Evolutionary conservation across 2,888 invertebrate species (phyloP).

Genomic region (Lithophane ornitopus): DNA sequence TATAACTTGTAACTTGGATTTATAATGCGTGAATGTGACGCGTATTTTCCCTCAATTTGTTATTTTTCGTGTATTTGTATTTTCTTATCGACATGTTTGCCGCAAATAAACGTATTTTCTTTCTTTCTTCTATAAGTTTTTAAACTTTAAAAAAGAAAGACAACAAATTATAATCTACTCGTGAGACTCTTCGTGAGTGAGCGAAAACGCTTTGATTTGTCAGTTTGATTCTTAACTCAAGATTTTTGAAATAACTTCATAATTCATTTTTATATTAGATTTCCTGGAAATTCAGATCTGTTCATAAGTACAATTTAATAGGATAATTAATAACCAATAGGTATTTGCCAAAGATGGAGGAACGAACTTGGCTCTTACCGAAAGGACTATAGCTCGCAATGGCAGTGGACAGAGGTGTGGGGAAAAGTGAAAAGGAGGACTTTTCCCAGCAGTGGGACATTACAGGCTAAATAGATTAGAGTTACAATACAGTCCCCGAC

Average conservation of each 20-base stretch:
- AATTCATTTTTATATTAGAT: background rate
- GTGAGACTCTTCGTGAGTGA: background rate
- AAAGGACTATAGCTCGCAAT: background rate
- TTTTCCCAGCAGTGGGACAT: background rate
- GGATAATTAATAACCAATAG: background rate
- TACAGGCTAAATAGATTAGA: background rate
- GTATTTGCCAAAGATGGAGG: background rate
- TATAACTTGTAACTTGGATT: background rate
- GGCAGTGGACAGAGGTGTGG: background rate
- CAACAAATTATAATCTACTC: background rate
- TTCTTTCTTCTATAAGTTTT: too few relatives aligned
- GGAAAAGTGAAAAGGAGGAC: background rate
- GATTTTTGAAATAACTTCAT: background rate
- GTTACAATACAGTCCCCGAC: background rate
- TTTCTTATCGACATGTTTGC: too few relatives aligned
- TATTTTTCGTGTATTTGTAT: too few relatives aligned
- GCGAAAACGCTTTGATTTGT: background rate
- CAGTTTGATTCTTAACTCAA: background rate
- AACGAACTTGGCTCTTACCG: background rate
- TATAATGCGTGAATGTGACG: too few relatives aligned
- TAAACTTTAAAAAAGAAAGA: background rate
- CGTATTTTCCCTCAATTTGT: too few relatives aligned
- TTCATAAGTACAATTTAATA: background rate
- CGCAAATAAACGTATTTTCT: too few relatives aligned
- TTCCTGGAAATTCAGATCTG: background rate